A percentile compares a stretch with the other conserved stretches of the same genome.
These are phyloP conservation scores for Dryas iulia DNA, from an alignment of 1,140 invertebrate genomes.

Conservation along the genomic window DNA sequence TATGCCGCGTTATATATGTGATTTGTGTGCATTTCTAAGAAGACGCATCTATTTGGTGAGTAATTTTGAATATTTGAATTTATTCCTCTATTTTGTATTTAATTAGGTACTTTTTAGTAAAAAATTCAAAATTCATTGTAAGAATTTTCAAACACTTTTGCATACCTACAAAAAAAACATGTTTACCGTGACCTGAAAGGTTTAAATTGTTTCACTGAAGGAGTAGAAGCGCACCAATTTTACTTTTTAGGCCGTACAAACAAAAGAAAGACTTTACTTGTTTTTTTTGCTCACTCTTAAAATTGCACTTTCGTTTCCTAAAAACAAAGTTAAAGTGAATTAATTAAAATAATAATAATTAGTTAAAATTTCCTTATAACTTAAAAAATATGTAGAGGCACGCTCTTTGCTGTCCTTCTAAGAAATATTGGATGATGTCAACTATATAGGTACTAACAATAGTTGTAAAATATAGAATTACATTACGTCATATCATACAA, in stretches of 20 bases:
- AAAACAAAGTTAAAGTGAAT: neutral
- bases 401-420: slow-evolving; percentile 33
- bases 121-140: neutral
- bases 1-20: slow-evolving; percentile 44
- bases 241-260: slow-evolving; percentile 3
- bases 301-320: neutral
- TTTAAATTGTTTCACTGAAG: slow-evolving; percentile 3
- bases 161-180: neutral
- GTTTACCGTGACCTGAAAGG: slow-evolving; percentile 3
- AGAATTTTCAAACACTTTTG: neutral
- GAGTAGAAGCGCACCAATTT: slow-evolving; percentile 3
- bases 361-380: neutral
- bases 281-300: neutral
- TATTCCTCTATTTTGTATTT: neutral
- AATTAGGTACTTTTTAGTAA: neutral
- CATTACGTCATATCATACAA: slow-evolving; percentile 34
- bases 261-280: slow-evolving; percentile 1
- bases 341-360: neutral
- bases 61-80: slow-evolving; percentile 14
- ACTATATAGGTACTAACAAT: slow-evolving; percentile 19
- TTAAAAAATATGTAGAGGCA: neutral
- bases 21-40: slow-evolving; percentile 49
- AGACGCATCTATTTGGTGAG: slow-evolving; percentile 62
- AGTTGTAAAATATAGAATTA: slow-evolving; percentile 29
- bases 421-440: slow-evolving; percentile 46